phyloP scores from a whole-genome alignment of 2,113 vertebrate genomes.

The Anser brachyrhynchus region DNA sequence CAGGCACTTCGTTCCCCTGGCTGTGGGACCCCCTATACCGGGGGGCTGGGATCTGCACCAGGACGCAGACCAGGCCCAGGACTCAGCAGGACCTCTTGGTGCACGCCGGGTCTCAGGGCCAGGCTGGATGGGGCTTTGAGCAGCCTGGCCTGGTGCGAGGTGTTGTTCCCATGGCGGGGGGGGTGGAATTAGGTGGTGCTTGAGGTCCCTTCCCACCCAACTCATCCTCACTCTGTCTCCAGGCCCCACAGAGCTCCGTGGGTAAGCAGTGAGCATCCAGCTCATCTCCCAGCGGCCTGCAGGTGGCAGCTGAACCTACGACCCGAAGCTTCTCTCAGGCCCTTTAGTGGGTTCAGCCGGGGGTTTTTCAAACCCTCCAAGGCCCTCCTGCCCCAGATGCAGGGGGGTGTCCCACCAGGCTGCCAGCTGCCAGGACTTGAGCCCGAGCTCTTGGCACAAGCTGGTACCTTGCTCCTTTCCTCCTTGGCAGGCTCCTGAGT shows the following conservation, averaged over 20 bases:
- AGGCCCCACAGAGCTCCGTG: not conserved
- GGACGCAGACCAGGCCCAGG: not conserved
- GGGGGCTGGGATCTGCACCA: not conserved
- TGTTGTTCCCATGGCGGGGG: too few species aligned
- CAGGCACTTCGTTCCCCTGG: not conserved
- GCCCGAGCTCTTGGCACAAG: accelerated
- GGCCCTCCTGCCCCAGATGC: not conserved
- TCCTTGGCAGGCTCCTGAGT: constrained; percentile 70
- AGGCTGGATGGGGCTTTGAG: too few species aligned
- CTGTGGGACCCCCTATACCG: accelerated
- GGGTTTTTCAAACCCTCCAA: not conserved
- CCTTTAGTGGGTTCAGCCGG: not conserved
- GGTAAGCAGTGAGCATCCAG: accelerated
- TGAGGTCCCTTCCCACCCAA: too few species aligned
- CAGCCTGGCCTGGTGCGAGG: too few species aligned
- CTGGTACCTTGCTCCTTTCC: constrained; percentile 65
- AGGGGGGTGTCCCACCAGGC: not conserved
- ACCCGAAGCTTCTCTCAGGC: not conserved
- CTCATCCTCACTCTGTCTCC: too few species aligned
- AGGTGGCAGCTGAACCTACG: not conserved
- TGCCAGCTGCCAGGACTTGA: not conserved
- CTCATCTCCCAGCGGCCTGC: not conserved
- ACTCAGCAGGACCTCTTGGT: not conserved
- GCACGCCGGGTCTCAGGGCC: not conserved
- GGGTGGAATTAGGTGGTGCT: too few species aligned